Percentiles rank a stretch among this genome's conserved stretches.
phyloP scores from a whole-genome alignment of 2,888 invertebrate species.

The Mesoligia furuncula region DNA sequence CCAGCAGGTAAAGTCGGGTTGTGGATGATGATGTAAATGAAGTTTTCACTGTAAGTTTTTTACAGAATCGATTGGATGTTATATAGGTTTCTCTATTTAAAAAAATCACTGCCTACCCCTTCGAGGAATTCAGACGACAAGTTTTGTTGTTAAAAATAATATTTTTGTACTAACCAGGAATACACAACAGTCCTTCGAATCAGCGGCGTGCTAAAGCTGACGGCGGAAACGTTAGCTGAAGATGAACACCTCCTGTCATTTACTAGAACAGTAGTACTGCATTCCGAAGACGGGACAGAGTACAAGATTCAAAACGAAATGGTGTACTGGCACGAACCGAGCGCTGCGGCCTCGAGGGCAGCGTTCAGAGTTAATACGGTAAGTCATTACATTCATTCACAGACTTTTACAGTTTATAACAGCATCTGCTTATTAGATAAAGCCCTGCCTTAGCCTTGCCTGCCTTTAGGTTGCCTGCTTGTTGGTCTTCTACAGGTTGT shows the following conservation, averaged over 20 bases:
- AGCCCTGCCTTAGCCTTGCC: no score
- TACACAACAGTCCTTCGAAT: conserved; percentile 90
- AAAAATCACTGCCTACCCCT: no score
- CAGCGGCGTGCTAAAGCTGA: conserved; percentile 92
- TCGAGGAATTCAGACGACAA: background rate
- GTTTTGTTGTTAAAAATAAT: background rate
- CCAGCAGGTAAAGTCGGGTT: no score
- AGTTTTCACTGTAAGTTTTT: background rate
- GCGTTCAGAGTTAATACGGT: conserved; percentile 80
- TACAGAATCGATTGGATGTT: background rate
- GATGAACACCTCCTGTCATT: conserved; percentile 90
- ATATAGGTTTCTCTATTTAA: background rate
- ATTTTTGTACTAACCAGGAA: conserved; percentile 71
- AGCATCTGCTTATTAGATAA: background rate
- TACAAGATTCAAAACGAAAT: conserved; percentile 93
- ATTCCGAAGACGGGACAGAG: conserved; percentile 82
- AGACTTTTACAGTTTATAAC: background rate
- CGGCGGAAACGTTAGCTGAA: conserved; percentile 84
- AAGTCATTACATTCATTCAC: conserved; percentile 50
- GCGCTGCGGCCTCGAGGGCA: conserved; percentile 75
- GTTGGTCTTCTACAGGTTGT: no score
- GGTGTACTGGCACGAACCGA: conserved; percentile 90
- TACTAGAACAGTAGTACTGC: conserved; percentile 90
- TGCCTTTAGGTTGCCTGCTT: no score
- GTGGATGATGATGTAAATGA: no score